Percentiles rank a stretch among this genome's conserved stretches.
Evolutionary conservation across 2,888 invertebrate genomes (phyloP).

Genomic region (Galerucella pusilla): DNA sequence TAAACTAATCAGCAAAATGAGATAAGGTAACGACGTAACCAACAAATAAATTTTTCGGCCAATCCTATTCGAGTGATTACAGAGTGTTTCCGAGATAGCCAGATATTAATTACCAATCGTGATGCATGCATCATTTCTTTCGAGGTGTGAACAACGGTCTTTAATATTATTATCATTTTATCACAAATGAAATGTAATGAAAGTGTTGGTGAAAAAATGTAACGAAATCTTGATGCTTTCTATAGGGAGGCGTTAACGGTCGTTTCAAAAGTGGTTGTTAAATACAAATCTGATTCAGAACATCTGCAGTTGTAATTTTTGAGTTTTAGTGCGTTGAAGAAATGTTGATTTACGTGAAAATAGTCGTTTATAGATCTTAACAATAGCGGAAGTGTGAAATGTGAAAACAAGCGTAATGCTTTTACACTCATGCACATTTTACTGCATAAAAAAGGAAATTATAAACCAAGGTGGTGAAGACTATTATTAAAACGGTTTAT

Average conservation of each 20-base stretch:
- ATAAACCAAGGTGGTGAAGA: too few relatives aligned
- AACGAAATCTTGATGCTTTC: slow-evolving; percentile 23
- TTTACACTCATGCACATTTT: too few relatives aligned
- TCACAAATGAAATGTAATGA: slow-evolving; percentile 28
- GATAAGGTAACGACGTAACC: slow-evolving; percentile 10
- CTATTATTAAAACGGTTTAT: too few relatives aligned
- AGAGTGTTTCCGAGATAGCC: slow-evolving; percentile 24
- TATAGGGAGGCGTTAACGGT: slow-evolving; percentile 13
- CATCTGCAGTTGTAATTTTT: neutral
- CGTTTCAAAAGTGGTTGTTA: slow-evolving; percentile 14
- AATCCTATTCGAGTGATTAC: slow-evolving; percentile 30
- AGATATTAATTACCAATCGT: slow-evolving; percentile 35
- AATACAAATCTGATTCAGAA: slow-evolving; percentile 7
- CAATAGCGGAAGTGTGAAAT: neutral
- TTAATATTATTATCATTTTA: slow-evolving; percentile 25
- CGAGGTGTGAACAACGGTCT: slow-evolving; percentile 35
- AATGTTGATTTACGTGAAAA: neutral
- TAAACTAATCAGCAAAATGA: slow-evolving; percentile 17
- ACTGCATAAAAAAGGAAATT: too few relatives aligned
- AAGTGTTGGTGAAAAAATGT: slow-evolving; percentile 23
- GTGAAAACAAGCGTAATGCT: neutral
- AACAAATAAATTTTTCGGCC: slow-evolving; percentile 30
- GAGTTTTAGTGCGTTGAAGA: neutral
- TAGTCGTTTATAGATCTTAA: neutral
- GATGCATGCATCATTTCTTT: slow-evolving; percentile 34